Conservation (phyloP, 1,140 invertebrate species). For the Alviniconcha marisindica region DNA sequence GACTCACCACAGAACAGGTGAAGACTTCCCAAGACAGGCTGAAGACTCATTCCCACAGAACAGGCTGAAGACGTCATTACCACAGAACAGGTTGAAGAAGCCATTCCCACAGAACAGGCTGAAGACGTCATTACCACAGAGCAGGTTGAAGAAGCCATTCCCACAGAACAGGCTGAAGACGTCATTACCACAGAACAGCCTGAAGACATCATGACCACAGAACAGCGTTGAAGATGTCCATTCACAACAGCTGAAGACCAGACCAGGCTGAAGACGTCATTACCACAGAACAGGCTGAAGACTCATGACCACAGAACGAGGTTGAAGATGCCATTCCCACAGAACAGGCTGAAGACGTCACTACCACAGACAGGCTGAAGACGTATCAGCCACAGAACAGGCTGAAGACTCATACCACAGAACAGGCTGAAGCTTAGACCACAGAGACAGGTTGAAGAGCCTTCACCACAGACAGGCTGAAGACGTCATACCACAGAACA, state of each 20-base stretch:
- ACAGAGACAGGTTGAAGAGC: too few relatives aligned
- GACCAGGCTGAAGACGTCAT: background rate
- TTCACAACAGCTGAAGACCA: background rate
- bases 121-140: too few relatives aligned
- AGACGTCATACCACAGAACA: background rate
- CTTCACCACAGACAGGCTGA: background rate
- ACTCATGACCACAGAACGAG: background rate
- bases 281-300: background rate
- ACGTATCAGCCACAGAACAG: background rate
- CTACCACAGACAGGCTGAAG: background rate
- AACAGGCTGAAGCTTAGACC: background rate
- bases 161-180: too few relatives aligned
- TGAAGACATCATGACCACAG: background rate
- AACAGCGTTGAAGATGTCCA: background rate
- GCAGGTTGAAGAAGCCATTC: too few relatives aligned
- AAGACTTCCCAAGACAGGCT: too few relatives aligned
- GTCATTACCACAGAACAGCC: too few relatives aligned
- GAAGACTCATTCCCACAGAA: background rate
- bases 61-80: too few relatives aligned
- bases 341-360: background rate
- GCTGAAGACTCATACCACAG: background rate
- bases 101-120: too few relatives aligned
- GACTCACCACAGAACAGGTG: too few relatives aligned
- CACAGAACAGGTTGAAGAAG: too few relatives aligned
- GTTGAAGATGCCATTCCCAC: background rate